A percentile compares a stretch with the other conserved stretches of the same genome.
Evolutionary conservation across 2,888 invertebrate genomes (phyloP).

Genomic region (Dicyrtoma fusca): DNA sequence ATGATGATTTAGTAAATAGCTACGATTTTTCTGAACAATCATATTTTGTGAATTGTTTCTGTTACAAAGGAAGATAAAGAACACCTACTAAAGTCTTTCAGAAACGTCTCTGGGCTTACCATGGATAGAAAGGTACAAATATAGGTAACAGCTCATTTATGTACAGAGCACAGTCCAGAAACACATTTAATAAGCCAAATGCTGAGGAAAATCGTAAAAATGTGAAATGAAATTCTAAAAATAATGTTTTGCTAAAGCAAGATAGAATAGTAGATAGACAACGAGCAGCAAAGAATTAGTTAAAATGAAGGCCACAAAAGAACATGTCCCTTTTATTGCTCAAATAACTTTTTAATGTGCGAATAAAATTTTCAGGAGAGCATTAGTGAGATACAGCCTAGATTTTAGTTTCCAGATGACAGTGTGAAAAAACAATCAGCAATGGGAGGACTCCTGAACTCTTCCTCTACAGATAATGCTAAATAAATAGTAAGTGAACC

Average conservation of each 20-base stretch:
- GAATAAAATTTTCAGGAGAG: slow-evolving; percentile 31
- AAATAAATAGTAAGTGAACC: slow-evolving; percentile 19
- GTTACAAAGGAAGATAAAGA: not conserved
- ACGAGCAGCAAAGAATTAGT: slow-evolving; percentile 18
- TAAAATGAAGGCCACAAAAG: slow-evolving; percentile 27
- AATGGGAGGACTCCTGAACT: slow-evolving; percentile 11
- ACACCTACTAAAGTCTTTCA: not conserved
- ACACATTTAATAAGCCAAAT: slow-evolving; percentile 5
- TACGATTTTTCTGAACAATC: too few species aligned
- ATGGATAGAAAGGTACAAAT: slow-evolving; percentile 11
- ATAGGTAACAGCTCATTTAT: not conserved
- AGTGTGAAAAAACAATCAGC: slow-evolving; percentile 39
- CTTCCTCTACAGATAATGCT: slow-evolving; percentile 9
- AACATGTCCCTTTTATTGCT: slow-evolving; percentile 34
- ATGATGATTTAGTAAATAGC: not conserved
- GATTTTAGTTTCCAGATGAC: slow-evolving; percentile 35
- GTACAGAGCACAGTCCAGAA: not conserved
- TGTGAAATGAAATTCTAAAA: slow-evolving; percentile 25
- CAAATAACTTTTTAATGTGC: slow-evolving; percentile 38
- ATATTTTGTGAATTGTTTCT: too few species aligned
- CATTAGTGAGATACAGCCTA: slow-evolving; percentile 20
- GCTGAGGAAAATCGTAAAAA: slow-evolving; percentile 11
- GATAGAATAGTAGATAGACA: not conserved
- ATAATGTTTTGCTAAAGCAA: slow-evolving; percentile 23
- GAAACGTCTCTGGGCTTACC: not conserved